These are phyloP conservation scores for Drosophila truncata DNA, from an alignment of 1,140 invertebrate genomes.

Conservation along the genomic window DNA sequence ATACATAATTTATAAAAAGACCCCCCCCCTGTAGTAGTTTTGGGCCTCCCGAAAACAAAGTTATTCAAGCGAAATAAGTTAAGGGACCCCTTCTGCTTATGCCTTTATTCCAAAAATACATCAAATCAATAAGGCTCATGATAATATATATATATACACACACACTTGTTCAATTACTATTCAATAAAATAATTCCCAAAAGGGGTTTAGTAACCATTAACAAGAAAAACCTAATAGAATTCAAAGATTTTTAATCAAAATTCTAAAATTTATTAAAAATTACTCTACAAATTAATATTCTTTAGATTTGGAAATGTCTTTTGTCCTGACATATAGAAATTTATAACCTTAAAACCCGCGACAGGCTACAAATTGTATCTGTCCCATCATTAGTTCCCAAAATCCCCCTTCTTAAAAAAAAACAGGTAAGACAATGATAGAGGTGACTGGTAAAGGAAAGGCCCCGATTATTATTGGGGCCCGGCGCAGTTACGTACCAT, in stretches of 20 bases:
- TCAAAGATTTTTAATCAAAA: too few species aligned
- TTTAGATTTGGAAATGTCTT: background rate
- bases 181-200: background rate
- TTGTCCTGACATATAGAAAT: background rate
- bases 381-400: constrained; percentile 16
- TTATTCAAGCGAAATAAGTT: constrained; percentile 47
- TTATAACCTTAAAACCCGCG: background rate
- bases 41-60: constrained; percentile 16
- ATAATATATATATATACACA: background rate
- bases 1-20: constrained; percentile 56
- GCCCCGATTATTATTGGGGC: constrained; percentile 34
- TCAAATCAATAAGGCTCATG: constrained; percentile 32
- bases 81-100: background rate
- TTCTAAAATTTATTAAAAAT: background rate
- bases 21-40: constrained; percentile 25
- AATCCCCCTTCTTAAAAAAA: too few species aligned
- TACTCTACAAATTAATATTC: background rate
- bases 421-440: constrained; percentile 20
- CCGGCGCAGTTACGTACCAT: constrained; percentile 57
- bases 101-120: constrained; percentile 25
- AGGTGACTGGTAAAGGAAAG: constrained; percentile 29
- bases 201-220: background rate
- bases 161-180: background rate
- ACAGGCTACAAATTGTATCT: constrained; percentile 25
- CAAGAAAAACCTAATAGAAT: too few species aligned